Base-by-base conservation (phyloP, 92 coral and sea anemone species). In the Umimayanthus chanpuru region DNA sequence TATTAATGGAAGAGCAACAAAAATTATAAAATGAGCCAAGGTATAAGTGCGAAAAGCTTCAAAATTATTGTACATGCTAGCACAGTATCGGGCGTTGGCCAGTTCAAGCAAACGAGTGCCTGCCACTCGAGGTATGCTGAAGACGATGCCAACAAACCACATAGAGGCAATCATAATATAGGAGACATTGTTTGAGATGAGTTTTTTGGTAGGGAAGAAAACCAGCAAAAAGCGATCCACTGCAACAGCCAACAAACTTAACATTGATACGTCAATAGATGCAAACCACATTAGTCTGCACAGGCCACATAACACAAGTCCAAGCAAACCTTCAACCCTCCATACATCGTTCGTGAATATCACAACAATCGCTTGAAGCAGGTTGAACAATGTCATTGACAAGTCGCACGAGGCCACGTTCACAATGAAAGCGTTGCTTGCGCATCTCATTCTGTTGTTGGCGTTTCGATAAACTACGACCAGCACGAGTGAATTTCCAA, bases 311-410 rank as follows among this genome's bases (percentile, higher is more conserved):
- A 82, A 30, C 4, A 43, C 40, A 25, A 82, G 86, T 66, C 86
- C 86, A 25, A 67, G 61, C 25, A 29, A 28, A 43, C 86, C 86
- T 41, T 50, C 77, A 4, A 82, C 39, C 39, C 44, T 29, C 86
- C 86, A 82, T 0, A 8, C 39, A 65, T 82, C 86, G 23, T 82
- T 82, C 23, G 86, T 67, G 26, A 82, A 67, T 25, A 67, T 82
- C 38, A 71, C 77, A 25, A 82, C 86, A n/a, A 82, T 66, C 44
- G 86, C 86, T 82, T 64, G 77, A 28, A 82, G 86, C 25, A 82
- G 86, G 55, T 82, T 82, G 29, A 82, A 82, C 86, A 82, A 25
- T 12, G 86, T 82, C 86, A 82, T 82, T 23, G 86, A 82, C 86
- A 82, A 28, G 39, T 82, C 86, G 56, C 76, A 82, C 9, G 66